phyloP scores from a whole-genome alignment of 2,113 vertebrate species.

The Poeciliopsis occidentalis region DNA sequence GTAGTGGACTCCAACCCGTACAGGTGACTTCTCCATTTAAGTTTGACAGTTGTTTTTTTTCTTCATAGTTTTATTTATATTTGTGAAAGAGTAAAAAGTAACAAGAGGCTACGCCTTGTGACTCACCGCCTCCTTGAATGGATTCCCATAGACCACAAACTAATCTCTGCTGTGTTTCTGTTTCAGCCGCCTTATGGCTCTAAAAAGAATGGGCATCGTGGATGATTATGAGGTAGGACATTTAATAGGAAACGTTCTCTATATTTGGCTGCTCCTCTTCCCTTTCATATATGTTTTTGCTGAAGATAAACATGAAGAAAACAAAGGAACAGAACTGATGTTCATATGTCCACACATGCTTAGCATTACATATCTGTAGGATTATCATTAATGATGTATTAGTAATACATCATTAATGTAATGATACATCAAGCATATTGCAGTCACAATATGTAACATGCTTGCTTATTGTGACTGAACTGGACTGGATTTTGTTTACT shows the following conservation, averaged over 20 bases:
- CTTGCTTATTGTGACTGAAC: not conserved
- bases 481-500: not conserved
- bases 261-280: not conserved
- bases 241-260: not conserved
- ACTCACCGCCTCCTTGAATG: constrained; percentile 33
- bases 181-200: constrained; percentile 93
- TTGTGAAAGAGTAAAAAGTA: too few species aligned
- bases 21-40: constrained; percentile 82
- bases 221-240: constrained; percentile 91
- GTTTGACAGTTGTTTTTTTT: not conserved
- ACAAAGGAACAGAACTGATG: not conserved
- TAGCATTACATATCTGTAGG: not conserved
- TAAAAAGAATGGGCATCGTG: constrained; percentile 98
- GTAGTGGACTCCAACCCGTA: constrained; percentile 96
- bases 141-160: constrained; percentile 1
- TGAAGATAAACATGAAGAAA: not conserved
- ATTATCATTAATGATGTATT: not conserved
- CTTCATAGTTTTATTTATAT: too few species aligned
- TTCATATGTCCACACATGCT: not conserved
- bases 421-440: too few species aligned
- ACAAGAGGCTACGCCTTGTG: constrained; percentile 46
- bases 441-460: too few species aligned
- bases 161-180: constrained; percentile 46
- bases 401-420: too few species aligned
- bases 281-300: too few species aligned